Conservation (phyloP, 2,113 vertebrate genomes). For the Marmota monax region DNA sequence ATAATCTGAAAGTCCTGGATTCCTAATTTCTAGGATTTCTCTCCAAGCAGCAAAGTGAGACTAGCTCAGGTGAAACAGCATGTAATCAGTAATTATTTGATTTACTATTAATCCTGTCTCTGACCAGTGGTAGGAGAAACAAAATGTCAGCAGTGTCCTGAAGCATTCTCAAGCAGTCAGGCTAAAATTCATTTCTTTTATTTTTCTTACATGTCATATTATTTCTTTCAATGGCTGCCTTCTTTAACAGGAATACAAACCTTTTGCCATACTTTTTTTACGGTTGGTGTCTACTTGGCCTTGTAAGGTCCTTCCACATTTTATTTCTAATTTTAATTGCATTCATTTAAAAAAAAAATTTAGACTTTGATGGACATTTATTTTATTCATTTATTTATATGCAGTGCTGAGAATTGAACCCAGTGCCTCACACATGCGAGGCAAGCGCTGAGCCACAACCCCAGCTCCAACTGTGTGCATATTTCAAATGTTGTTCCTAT, state of each 20-base stretch:
- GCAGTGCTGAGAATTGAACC: too few relatives aligned
- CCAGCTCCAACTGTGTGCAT: not conserved
- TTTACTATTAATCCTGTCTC: constrained; percentile 17
- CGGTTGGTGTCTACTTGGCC: not conserved
- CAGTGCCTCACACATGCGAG: too few relatives aligned
- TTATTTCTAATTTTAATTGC: not conserved
- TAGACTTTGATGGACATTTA: too few relatives aligned
- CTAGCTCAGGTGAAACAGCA: not conserved
- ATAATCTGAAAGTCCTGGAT: not conserved
- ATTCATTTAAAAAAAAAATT: too few relatives aligned
- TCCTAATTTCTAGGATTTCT: constrained; percentile 29
- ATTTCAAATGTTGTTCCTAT: not conserved
- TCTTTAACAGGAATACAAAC: not conserved
- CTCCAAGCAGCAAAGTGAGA: not conserved
- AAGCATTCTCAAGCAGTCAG: not conserved
- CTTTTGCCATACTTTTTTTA: not conserved
- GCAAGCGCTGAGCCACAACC: too few relatives aligned
- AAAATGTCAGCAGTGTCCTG: not conserved
- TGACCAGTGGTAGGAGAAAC: not conserved
- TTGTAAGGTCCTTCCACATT: not conserved
- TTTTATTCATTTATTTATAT: too few relatives aligned
- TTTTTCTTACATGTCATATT: not conserved
- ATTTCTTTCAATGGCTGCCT: not conserved
- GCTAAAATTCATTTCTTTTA: not conserved
- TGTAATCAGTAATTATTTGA: not conserved